A percentile compares a stretch with the other conserved stretches of the same genome.
Evolutionary conservation across 1,140 invertebrate species (phyloP).

Genomic region (Cryptotermes secundus): DNA sequence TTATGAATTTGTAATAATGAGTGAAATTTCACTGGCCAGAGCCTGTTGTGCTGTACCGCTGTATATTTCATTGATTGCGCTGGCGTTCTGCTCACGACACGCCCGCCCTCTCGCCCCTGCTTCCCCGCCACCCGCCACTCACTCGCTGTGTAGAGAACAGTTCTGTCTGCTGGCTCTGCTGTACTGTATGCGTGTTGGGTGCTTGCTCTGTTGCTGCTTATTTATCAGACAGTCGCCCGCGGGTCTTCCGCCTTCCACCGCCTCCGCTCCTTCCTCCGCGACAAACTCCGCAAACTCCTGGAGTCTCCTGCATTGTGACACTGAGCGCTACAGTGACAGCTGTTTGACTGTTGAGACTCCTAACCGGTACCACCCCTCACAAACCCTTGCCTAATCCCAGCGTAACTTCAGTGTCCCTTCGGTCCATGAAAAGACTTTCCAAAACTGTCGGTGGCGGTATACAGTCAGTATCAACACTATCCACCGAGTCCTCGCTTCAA

Average conservation of each 20-base stretch:
- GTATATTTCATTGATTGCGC: slow-evolving; percentile 36
- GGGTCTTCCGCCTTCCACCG: neutral
- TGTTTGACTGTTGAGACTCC: too few species aligned
- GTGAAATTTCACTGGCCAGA: neutral
- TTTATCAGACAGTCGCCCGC: neutral
- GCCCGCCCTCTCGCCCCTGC: neutral
- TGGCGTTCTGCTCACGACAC: slow-evolving; percentile 32
- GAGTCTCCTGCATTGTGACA: too few species aligned
- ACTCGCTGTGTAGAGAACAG: neutral
- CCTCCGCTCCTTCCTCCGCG: neutral
- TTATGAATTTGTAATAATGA: neutral
- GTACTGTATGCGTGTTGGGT: neutral
- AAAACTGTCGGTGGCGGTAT: too few species aligned
- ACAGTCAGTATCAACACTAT: too few species aligned
- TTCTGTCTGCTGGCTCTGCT: neutral
- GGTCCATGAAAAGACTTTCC: too few species aligned
- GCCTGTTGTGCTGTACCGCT: slow-evolving; percentile 24
- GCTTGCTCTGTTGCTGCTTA: neutral
- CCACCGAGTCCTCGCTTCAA: too few species aligned
- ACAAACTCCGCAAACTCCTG: neutral
- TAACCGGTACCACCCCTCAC: too few species aligned
- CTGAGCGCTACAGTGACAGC: too few species aligned
- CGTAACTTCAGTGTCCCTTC: too few species aligned
- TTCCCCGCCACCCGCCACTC: neutral
- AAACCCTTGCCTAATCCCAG: too few species aligned